Base-by-base conservation (phyloP, 2,797 vertebrate genomes). In the Rhinatrema bivittatum region DNA sequence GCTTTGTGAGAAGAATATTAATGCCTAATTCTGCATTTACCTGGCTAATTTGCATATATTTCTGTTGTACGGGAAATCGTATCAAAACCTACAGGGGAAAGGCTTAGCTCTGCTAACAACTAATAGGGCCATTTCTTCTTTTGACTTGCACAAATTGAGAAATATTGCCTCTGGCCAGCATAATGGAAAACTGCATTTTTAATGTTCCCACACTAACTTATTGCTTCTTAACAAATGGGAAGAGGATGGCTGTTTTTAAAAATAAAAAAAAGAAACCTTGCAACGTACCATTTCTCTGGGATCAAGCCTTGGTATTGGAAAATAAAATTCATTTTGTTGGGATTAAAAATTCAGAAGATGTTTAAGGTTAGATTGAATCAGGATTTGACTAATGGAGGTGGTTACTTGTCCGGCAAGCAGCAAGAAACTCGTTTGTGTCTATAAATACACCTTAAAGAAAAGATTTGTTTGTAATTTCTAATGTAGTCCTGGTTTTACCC, bases 81-180 rank as follows among this genome's bases (percentile, higher is more conserved):
- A 49, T 19, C 25, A 42, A 68, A 72, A 53, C 41, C 62, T 69
- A 54, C 44, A 54, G 56, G 64, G 64, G 46, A 55, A 68, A 60
- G 53, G 20, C 56, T 56, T 32, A 60, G 36, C 37, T 59, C 45
- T 53, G 56, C 60, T 65, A 68, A 56, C 59, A 70, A 39, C 68
- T 76, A 78, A 77, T 76, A 70, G 66, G n/a, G 53, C 56, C 66
- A 52, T 74, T 68, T 73, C 67, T 85, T 50, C 62, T 78, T 73
- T 68, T 73, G 60, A 68, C 57, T 68, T 63, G 53, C 56, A 66
- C 68, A 74, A 72, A 75, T 72, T 80, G 78, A 80, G 79, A 82
- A 76, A 70, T 68, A 71, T 53, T 62, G 78, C 75, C 65, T 53
- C 54, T 53, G 61, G 72, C 76, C 68, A 63, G 49, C 62, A 64